Evolutionary conservation across 2,797 vertebrate species (phyloP).

Genomic region (Uromys caudimaculatus): DNA sequence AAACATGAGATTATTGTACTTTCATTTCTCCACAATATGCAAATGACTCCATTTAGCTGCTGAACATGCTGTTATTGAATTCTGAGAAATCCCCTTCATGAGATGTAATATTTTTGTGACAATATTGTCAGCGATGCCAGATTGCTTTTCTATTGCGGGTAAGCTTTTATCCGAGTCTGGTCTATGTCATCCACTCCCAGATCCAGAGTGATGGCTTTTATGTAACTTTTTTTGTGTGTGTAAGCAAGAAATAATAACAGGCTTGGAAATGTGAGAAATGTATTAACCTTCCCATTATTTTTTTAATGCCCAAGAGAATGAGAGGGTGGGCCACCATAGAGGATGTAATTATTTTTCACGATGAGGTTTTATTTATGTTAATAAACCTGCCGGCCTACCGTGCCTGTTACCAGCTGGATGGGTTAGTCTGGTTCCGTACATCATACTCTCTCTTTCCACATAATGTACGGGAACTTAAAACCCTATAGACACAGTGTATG

Average conservation of each 20-base stretch:
- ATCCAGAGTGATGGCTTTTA: slow-evolving; percentile 75
- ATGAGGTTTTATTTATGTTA: slow-evolving; percentile 78
- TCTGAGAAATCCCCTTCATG: slow-evolving; percentile 70
- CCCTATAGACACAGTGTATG: not conserved
- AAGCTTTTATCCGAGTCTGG: slow-evolving; percentile 71
- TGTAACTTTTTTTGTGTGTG: slow-evolving; percentile 44
- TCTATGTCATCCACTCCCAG: slow-evolving; percentile 72
- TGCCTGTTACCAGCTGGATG: slow-evolving; percentile 55
- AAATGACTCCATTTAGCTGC: slow-evolving; percentile 77
- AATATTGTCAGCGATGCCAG: slow-evolving; percentile 70
- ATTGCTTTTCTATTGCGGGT: slow-evolving; percentile 81
- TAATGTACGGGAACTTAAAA: slow-evolving; percentile 18
- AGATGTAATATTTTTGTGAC: slow-evolving; percentile 80
- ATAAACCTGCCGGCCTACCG: slow-evolving; percentile 68
- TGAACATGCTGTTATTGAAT: slow-evolving; percentile 74
- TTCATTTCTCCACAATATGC: slow-evolving; percentile 71
- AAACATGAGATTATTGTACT: slow-evolving; percentile 75
- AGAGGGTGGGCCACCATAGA: slow-evolving; percentile 61
- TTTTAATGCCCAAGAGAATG: slow-evolving; percentile 73
- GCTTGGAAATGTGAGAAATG: slow-evolving; percentile 82
- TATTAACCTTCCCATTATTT: slow-evolving; percentile 76
- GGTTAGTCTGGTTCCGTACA: slow-evolving; percentile 3
- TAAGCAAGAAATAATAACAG: slow-evolving; percentile 80
- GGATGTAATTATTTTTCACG: slow-evolving; percentile 74
- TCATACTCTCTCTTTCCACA: slow-evolving; percentile 22